Base-by-base conservation (phyloP, 2,888 invertebrate genomes). In the Arge pagana region DNA sequence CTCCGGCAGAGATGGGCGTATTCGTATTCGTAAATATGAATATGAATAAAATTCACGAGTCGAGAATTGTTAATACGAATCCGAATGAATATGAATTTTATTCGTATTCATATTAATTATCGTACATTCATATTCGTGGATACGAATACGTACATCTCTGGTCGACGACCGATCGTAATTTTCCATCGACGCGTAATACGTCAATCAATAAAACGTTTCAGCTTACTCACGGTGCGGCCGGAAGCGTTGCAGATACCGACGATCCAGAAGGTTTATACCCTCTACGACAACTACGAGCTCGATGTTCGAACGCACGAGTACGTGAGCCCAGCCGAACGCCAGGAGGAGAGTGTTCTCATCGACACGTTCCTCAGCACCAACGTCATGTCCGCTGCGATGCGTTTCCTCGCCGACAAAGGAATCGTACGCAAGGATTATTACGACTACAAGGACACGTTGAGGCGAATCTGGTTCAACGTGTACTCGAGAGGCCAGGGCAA, bases 201-300 rank as follows among this genome's bases (percentile, higher is more conserved):
- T n/a, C n/a, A n/a, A n/a, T n/a, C n/a, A n/a, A n/a, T n/a, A n/a
- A n/a, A n/a, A n/a, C 55, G 57, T 72, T 74, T 28, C 74, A 92
- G 92, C 54, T 81, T 93, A 53, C 73, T 93, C 31, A 80, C 80
- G 11, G 81, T 90, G 16, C 81, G 85, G 55, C 67, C 82, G 7
- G 83, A 81, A 58, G 85, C 81, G 15, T 83, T 83, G 73, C 81
- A 84, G 70, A 85, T 87, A 58, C 80, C 85, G 4, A 91, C 93
- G 2, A 85, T 94, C 54, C 82, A 86, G 58, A 88, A 86, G 65
- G 82, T 95, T 61, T 71, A 58, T 30, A 53, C 64, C 3, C 82
- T 96, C 35, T 85, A 89, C 71, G 90, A 96, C 72, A 96, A 96
- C 76, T 96, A 95, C 71, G 86, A 92, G 67, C 78, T 87, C 53